Evolutionary conservation across 1,140 invertebrate genomes (phyloP), one percentile per base, ranked within the genome.

Genomic region (Macrostomum lignano): DNA sequence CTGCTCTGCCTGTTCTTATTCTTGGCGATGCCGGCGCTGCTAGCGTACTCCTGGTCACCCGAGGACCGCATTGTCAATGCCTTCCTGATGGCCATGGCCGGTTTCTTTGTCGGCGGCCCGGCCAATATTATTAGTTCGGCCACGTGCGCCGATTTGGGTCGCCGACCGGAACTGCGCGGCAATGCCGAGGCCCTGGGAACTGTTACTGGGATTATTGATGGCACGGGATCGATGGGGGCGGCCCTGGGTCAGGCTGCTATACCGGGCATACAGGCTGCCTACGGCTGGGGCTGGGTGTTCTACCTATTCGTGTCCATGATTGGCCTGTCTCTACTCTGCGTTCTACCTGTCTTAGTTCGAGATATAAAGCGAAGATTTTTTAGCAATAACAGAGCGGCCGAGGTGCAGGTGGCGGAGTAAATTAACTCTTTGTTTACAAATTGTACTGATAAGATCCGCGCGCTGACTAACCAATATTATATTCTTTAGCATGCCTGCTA

Each of bases 151-250:
- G 60, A 59, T 41, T 40, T 56, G 21, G 53, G 48, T 21, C 41
- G 42, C 11, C 45, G 50, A 31, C 47, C 43, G 2, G 39, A 42
- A 11, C 25, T 54, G 9, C 38, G 42, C 22, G 46, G 46, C 3
- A 52, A 49, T 36, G 44, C 42, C 28, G 43, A 47, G 38, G 58
- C 58, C 14, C 42, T 62, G 38, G 51, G 57, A 9, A 62, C 60
- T 9, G 60, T 62, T 1, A 58, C 60, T 4, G 60, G 61, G 15
- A 48, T 62, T 21, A 45, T 62, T 21, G 60, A 62, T 43, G 60
- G 58, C 10, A 58, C 54, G 35, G 61, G 61, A 20, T 62, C 59
- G 41, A 41, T 55, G 31, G 61, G 61, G 14, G 58, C 57, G 10
- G 61, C 60, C 11, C 42, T 63, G 29, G 61, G 61, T 7, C 61